Evolutionary conservation across 2,888 invertebrate species (phyloP).

Genomic region (Eledona agricola): DNA sequence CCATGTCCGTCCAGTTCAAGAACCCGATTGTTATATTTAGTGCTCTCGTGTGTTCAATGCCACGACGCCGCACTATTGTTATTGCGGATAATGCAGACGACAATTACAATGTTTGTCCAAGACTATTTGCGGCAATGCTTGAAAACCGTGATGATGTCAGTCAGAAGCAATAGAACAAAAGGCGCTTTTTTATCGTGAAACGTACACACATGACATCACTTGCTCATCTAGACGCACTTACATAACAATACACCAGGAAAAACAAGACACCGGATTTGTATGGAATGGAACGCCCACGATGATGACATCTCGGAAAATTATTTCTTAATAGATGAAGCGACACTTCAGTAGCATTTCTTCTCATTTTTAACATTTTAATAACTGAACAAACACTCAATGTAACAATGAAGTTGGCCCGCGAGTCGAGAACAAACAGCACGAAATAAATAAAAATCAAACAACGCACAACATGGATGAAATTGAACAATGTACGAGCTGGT

Average conservation of each 20-base stretch:
- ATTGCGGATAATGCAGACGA: conserved; percentile 10
- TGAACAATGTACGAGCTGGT: too few relatives aligned
- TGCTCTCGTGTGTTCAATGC: conserved; percentile 14
- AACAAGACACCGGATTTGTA: conserved; percentile 3
- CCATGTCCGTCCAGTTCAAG: conserved; percentile 24
- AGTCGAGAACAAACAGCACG: too few relatives aligned
- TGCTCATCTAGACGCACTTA: conserved; percentile 3
- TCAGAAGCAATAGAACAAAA: conserved; percentile 9
- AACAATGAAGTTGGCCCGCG: too few relatives aligned
- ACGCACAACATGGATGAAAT: too few relatives aligned
- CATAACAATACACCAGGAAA: conserved; percentile 16
- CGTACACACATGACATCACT: conserved; percentile 21
- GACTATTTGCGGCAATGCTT: conserved; percentile 16
- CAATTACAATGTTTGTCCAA: conserved; percentile 24
- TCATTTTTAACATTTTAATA: too few relatives aligned
- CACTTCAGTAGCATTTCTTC: too few relatives aligned
- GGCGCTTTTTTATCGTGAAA: conserved; percentile 8
- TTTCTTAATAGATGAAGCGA: too few relatives aligned
- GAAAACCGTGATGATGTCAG: conserved; percentile 21
- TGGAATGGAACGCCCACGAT: conserved; percentile 8
- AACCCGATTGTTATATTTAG: conserved; percentile 19
- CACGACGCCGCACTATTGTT: conserved; percentile 14
- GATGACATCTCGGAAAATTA: too few relatives aligned
- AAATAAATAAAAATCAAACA: too few relatives aligned
- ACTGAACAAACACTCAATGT: too few relatives aligned